phyloP scores from a whole-genome alignment of 1,140 invertebrate genomes.

The Dendrolimus punctatus region DNA sequence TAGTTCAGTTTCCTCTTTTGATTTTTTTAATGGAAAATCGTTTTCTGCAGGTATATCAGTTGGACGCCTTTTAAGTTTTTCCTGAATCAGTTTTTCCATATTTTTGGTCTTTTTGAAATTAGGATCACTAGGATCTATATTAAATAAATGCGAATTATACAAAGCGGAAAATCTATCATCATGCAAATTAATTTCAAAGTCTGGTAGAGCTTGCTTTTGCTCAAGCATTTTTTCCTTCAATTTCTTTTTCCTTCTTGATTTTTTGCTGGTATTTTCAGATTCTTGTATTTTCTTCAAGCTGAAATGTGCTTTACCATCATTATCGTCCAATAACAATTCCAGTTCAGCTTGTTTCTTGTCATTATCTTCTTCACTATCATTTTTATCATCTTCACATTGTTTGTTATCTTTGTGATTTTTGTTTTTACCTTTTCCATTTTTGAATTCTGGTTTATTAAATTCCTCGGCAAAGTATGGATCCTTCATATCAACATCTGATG shows the following conservation, averaged over 20 bases:
- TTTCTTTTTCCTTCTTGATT: constrained; percentile 80
- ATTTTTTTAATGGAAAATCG: constrained; percentile 58
- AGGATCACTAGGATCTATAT: constrained; percentile 94
- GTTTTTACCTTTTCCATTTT: constrained; percentile 63
- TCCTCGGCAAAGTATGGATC: constrained; percentile 90
- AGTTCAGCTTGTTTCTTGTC: constrained; percentile 78
- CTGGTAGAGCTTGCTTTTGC: constrained; percentile 56
- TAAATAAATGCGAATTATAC: constrained; percentile 89
- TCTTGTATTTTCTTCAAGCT: constrained; percentile 89
- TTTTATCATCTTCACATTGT: constrained; percentile 32
- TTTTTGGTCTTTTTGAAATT: constrained; percentile 93
- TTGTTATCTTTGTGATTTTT: constrained; percentile 31
- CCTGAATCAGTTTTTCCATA: constrained; percentile 85
- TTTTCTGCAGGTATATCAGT: constrained; percentile 32
- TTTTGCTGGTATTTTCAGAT: constrained; percentile 74
- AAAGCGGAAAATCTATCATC: constrained; percentile 90
- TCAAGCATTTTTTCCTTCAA: constrained; percentile 76
- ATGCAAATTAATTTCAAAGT: constrained; percentile 85
- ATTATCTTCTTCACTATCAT: constrained; percentile 52
- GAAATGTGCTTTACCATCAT: constrained; percentile 83
- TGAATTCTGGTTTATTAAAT: constrained; percentile 76
- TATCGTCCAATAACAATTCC: constrained; percentile 83
- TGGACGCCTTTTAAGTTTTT: constrained; percentile 85
- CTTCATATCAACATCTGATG: constrained; percentile 85
- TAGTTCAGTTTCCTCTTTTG: constrained; percentile 75